phyloP scores from a whole-genome alignment of 2,888 invertebrate genomes.

The Xestia xanthographa region DNA sequence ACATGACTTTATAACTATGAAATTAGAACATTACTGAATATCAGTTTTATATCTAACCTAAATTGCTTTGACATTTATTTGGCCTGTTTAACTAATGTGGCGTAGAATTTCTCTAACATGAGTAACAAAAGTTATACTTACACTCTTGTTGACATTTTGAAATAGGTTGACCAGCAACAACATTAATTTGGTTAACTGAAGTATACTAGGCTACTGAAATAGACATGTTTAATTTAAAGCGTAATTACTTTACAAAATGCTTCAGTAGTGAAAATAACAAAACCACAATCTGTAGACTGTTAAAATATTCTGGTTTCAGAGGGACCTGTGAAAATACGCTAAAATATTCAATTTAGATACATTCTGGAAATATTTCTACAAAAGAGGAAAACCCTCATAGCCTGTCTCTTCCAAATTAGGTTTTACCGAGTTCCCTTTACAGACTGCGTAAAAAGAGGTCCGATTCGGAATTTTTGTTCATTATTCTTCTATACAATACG shows the following conservation, averaged over 20 bases:
- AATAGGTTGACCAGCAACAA: constrained; percentile 39
- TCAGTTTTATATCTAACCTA: constrained; percentile 66
- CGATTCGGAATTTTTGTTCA: constrained; percentile 39
- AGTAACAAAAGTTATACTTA: constrained; percentile 30
- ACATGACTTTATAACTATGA: constrained; percentile 54
- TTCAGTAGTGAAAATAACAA: not conserved
- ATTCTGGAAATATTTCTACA: not conserved
- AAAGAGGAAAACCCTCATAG: constrained; percentile 2
- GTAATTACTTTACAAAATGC: not conserved
- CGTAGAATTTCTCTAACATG: constrained; percentile 52
- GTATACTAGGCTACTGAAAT: constrained; percentile 21
- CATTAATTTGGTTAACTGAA: constrained; percentile 37
- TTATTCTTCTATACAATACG: constrained; percentile 52
- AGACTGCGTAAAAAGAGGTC: constrained; percentile 11
- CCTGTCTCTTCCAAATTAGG: constrained; percentile 7
- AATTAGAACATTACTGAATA: constrained; percentile 67
- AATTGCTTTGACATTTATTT: constrained; percentile 68
- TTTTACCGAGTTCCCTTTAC: not conserved
- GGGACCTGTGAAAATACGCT: not conserved
- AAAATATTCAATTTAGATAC: constrained; percentile 7
- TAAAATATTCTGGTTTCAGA: not conserved
- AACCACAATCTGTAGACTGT: not conserved
- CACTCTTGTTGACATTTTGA: constrained; percentile 31
- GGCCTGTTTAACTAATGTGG: constrained; percentile 62
- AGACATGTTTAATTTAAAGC: not conserved